A percentile compares a stretch with the other conserved stretches of the same genome.
phyloP scores from a whole-genome alignment of 2,888 invertebrate species.

The Lepidocyrtoides sp. region DNA sequence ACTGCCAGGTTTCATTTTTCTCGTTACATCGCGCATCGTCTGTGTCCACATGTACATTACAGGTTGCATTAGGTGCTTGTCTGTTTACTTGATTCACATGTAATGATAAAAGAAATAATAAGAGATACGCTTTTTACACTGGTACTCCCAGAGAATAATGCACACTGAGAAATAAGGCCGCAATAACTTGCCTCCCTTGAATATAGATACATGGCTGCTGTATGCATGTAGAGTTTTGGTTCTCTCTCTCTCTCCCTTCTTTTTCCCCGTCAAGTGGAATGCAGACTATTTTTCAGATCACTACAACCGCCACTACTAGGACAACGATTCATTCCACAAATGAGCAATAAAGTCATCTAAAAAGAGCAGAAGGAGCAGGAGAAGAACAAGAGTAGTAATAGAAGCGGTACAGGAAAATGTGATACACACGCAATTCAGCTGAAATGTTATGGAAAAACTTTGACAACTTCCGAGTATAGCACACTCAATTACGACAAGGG shows the following conservation, averaged over 20 bases:
- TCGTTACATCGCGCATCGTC: neutral
- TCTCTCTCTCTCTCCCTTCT: neutral
- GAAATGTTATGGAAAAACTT: constrained; percentile 71
- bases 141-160: neutral
- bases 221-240: neutral
- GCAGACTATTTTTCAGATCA: neutral
- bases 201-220: neutral
- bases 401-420: neutral
- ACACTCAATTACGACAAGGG: constrained; percentile 36
- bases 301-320: neutral
- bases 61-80: neutral
- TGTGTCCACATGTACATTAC: neutral
- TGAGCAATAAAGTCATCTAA: constrained; percentile 68
- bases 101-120: constrained; percentile 12
- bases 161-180: neutral
- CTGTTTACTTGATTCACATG: neutral
- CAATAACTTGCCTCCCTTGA: constrained; percentile 15
- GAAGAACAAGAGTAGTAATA: neutral
- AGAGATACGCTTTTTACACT: neutral
- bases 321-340: constrained; percentile 61
- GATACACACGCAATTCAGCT: constrained; percentile 60
- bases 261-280: constrained; percentile 39
- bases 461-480: constrained; percentile 58
- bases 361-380: constrained; percentile 7
- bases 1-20: neutral